Evolutionary conservation across 1,140 invertebrate genomes (phyloP).

Genomic region (Caligus rogercresseyi): DNA sequence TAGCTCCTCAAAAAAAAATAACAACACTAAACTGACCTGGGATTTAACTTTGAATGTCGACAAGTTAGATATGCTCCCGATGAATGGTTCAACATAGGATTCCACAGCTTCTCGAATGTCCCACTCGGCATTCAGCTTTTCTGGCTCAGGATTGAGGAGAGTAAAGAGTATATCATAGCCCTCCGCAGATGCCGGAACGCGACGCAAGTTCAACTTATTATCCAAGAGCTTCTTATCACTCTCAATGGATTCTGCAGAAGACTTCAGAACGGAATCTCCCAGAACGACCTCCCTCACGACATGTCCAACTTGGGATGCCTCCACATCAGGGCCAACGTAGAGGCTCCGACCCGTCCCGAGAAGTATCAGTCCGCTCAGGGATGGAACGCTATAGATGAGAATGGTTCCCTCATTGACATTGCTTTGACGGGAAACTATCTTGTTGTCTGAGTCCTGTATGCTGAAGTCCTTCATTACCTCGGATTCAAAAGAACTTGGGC

Average conservation of each 20-base stretch:
- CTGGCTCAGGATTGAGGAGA: slow-evolving; percentile 15
- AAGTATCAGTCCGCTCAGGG: neutral
- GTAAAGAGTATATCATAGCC: slow-evolving; percentile 6
- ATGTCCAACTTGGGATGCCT: neutral
- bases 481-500: neutral
- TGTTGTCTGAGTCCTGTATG: neutral
- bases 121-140: neutral
- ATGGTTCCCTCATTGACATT: neutral
- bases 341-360: neutral
- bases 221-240: neutral
- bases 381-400: neutral
- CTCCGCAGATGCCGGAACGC: neutral
- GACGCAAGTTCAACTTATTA: neutral
- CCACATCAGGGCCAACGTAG: neutral
- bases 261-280: neutral
- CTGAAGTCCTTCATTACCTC: neutral
- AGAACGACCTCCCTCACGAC: neutral
- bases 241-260: neutral
- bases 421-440: neutral
- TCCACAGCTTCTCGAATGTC: slow-evolving; percentile 12
- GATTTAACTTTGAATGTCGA: neutral
- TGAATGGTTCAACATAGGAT: slow-evolving; percentile 9
- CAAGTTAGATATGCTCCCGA: neutral
- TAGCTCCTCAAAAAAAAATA: neutral
- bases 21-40: neutral